These are phyloP conservation scores for Cryptoblepharus egeriae DNA, from an alignment of 2,797 vertebrate genomes.

Conservation along the genomic window DNA sequence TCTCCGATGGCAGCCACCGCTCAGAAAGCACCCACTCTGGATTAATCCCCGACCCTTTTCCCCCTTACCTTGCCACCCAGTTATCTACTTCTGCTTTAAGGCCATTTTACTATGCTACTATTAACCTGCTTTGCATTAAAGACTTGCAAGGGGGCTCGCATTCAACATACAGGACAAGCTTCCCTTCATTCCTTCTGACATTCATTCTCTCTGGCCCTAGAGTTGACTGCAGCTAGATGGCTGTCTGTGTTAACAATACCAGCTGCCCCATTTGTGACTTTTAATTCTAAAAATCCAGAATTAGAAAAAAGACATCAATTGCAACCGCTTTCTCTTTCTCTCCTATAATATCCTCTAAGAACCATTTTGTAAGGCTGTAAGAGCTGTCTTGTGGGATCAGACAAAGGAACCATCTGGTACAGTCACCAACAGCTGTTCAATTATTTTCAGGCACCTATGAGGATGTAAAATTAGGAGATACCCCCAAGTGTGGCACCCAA, in stretches of 20 bases:
- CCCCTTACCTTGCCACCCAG: not conserved
- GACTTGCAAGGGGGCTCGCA: not conserved
- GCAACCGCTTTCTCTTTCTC: not conserved
- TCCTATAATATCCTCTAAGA: not conserved
- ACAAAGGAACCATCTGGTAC: not conserved
- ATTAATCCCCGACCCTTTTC: not conserved
- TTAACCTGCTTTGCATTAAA: not conserved
- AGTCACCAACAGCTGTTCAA: not conserved
- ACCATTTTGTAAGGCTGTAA: not conserved
- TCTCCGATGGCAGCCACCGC: not conserved
- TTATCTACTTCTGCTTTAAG: not conserved
- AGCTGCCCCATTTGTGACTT: constrained; percentile 15
- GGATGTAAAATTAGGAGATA: not conserved
- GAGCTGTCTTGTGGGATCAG: not conserved
- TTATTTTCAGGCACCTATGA: constrained; percentile 24
- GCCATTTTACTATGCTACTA: not conserved
- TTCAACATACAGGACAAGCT: not conserved
- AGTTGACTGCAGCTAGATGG: constrained; percentile 20
- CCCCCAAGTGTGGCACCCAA: accelerated
- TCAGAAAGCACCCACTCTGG: not conserved
- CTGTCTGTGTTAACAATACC: not conserved
- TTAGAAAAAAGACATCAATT: not conserved
- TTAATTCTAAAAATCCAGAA: constrained; percentile 27
- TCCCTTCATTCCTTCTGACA: not conserved
- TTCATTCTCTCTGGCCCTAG: not conserved